These are phyloP conservation scores for Bicyclus anynana DNA, from an alignment of 1,140 invertebrate genomes.

Conservation along the genomic window DNA sequence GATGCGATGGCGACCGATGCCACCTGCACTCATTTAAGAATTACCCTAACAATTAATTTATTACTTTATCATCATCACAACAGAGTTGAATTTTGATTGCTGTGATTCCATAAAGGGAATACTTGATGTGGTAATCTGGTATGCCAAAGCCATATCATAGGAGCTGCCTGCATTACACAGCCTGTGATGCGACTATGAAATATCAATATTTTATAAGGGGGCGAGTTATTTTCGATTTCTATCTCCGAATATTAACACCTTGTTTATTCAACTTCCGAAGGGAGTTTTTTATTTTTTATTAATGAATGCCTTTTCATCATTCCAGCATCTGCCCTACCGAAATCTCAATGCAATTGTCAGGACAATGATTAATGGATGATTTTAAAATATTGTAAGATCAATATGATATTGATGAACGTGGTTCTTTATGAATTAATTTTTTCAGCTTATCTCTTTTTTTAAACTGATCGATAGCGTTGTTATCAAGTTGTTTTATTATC, in stretches of 20 bases:
- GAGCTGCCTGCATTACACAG: constrained; percentile 67
- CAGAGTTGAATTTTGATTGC: constrained; percentile 27
- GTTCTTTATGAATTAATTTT: constrained; percentile 6
- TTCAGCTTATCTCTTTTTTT: neutral
- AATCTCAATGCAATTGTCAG: constrained; percentile 44
- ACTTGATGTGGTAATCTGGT: constrained; percentile 70
- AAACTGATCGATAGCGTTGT: neutral
- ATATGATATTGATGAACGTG: constrained; percentile 33
- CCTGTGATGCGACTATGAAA: constrained; percentile 63
- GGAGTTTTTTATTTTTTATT: constrained; percentile 35
- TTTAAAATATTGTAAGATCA: constrained; percentile 24
- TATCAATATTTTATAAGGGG: constrained; percentile 73
- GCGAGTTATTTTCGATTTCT: constrained; percentile 55
- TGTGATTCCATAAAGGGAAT: constrained; percentile 47
- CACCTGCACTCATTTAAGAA: constrained; percentile 60
- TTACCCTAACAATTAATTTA: constrained; percentile 7
- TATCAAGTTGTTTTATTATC: neutral
- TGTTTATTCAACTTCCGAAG: constrained; percentile 56
- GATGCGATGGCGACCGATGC: constrained; percentile 47
- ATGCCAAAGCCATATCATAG: constrained; percentile 57
- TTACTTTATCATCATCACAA: constrained; percentile 1
- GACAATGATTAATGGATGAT: constrained; percentile 47
- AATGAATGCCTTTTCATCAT: constrained; percentile 39
- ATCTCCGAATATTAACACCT: constrained; percentile 66
- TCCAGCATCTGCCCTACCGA: constrained; percentile 51